These are phyloP conservation scores for Cichlasoma orientale DNA, from an alignment of 2,797 vertebrate genomes.

Conservation along the genomic window DNA sequence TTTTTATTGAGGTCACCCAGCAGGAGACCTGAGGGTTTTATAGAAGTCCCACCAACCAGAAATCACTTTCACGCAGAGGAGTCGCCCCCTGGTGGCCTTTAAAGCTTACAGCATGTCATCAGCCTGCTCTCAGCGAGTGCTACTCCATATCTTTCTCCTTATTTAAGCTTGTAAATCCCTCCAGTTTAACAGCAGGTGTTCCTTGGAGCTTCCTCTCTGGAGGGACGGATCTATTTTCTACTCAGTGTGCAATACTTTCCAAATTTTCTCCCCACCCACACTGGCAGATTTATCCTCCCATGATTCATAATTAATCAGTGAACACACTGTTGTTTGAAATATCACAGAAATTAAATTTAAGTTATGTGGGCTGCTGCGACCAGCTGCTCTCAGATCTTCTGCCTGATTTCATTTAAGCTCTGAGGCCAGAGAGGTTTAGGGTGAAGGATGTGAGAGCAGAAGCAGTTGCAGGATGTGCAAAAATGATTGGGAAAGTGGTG, in stretches of 20 bases:
- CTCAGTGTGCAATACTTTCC: slow-evolving; percentile 35
- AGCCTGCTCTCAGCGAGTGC: neutral
- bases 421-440: neutral
- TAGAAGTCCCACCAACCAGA: neutral
- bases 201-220: slow-evolving; percentile 22
- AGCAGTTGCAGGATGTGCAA: neutral
- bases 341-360: slow-evolving; percentile 4
- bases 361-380: neutral
- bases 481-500: neutral
- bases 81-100: neutral
- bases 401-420: neutral
- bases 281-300: slow-evolving; percentile 7
- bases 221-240: slow-evolving; percentile 44
- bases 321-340: neutral
- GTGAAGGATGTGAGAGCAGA: neutral
- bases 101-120: neutral
- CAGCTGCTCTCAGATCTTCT: slow-evolving; percentile 19
- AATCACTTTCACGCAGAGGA: neutral
- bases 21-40: no score
- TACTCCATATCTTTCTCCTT: slow-evolving; percentile 13
- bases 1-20: no score
- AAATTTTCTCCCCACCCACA: slow-evolving; percentile 18
- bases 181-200: slow-evolving; percentile 40
- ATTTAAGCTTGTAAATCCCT: slow-evolving; percentile 32
- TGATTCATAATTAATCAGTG: slow-evolving; percentile 20